Evolutionary conservation across 2,797 vertebrate genomes (phyloP).

Genomic region (Hapalemur alaotrensis): DNA sequence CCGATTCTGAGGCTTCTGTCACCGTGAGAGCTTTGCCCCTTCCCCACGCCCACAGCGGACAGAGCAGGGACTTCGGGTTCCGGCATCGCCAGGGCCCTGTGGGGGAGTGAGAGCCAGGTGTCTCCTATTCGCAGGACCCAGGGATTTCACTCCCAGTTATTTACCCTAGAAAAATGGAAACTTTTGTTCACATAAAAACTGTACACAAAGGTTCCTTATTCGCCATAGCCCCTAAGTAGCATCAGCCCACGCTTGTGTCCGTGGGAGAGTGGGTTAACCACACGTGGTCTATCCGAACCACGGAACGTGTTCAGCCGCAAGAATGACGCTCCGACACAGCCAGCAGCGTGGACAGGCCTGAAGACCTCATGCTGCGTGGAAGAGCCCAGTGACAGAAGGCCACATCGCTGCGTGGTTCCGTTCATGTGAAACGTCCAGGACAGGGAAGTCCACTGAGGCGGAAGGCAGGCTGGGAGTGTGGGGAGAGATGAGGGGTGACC

Average conservation of each 20-base stretch:
- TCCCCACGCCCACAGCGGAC: background rate
- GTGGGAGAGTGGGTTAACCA: accelerated
- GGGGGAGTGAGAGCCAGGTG: no score
- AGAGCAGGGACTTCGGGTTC: no score
- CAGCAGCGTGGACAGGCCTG: background rate
- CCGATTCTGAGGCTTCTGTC: background rate
- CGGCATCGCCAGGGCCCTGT: no score
- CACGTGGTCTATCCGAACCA: accelerated
- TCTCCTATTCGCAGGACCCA: background rate
- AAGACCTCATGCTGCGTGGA: background rate
- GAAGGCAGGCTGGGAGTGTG: background rate
- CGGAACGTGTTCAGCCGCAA: no score
- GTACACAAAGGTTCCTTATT: background rate
- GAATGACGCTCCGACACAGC: background rate
- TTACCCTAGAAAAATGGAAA: background rate
- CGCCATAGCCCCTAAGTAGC: accelerated
- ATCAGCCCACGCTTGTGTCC: background rate
- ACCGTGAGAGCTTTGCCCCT: no score
- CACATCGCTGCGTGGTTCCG: background rate
- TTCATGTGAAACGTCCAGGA: no score
- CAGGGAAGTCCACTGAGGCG: background rate
- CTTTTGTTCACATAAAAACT: background rate
- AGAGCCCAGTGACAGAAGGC: background rate
- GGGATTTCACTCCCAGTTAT: background rate
- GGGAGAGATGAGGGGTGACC: no score